Base-by-base conservation (phyloP, 2,888 invertebrate genomes). In the Apamea monoglypha region DNA sequence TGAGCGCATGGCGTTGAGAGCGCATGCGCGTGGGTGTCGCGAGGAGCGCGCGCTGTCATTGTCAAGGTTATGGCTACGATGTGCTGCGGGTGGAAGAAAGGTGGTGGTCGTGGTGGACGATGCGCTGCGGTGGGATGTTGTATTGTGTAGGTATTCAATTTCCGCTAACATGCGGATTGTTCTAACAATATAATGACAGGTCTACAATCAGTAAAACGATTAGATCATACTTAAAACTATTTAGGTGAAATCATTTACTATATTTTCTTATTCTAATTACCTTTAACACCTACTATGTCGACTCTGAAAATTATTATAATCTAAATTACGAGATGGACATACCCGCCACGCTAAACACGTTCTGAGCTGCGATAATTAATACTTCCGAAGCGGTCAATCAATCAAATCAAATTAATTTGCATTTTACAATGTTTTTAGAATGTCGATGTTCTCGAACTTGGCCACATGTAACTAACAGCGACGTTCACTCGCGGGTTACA, bases 51-150 rank as follows among this genome's bases (percentile, higher is more conserved):
- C 72, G 67, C 80, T 32, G 4, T 69, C 86, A 86, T 74, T 84
- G 87, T 68, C 89, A 88, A 86, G 89, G 87, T 77, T 87, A 81
- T 18, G 74, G 66, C 66, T 70, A 70, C 61, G 44, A 59, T 59
- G 79, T 70, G 53, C 25, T 61, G 69, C 25, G 8, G n/a, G 44
- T 2, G 66, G 59, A 80, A 47, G 72, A 64, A 29, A 66, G 40
- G 36, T 18, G 32, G 16, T 5, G 21, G n/a, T n/a, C 14, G 36
- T 18, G 32, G 16, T 5, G 21, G n/a, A 32, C 14, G 71, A 29
- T 32, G 56, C 56, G 56, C 56, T 53, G 25, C 44, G 44, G 2
- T 16, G 16, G 25, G 16, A 25, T 50, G 2, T 25, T 36, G 25
- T 16, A 16, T 25, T 70, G 16, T 16, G 25, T 5, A 59, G 12